A percentile compares a stretch with the other conserved stretches of the same genome.
Evolutionary conservation across 2,888 invertebrate species (phyloP).

Genomic region (Lottia gigantea): DNA sequence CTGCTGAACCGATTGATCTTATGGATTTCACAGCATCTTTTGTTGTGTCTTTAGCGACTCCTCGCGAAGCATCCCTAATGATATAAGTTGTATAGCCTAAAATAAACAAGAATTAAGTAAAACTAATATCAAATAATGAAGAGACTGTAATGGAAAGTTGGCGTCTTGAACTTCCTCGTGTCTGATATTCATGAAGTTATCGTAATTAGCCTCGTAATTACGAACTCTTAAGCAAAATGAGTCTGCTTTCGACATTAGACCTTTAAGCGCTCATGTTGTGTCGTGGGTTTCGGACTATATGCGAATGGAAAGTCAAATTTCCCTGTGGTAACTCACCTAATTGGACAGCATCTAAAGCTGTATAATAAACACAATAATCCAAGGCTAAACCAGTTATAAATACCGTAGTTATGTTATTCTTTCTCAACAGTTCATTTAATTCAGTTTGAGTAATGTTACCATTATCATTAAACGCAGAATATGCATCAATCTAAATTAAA

Average conservation of each 20-base stretch:
- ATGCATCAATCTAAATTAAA: conserved; percentile 48
- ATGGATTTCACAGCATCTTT: not conserved
- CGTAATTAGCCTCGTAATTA: no score
- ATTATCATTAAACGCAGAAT: conserved; percentile 57
- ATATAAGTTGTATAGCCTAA: not conserved
- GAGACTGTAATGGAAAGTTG: no score
- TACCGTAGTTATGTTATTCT: conserved; percentile 39
- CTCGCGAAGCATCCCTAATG: not conserved
- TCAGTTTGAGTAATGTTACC: conserved; percentile 49
- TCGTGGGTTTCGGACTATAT: no score
- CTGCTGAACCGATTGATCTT: not conserved
- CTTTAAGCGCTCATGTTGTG: no score
- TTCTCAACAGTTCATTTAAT: conserved; percentile 36
- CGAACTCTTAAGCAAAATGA: no score
- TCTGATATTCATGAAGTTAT: no score
- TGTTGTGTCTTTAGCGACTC: not conserved
- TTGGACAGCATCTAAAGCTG: conserved; percentile 46
- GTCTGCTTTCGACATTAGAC: no score
- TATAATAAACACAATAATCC: conserved; percentile 59
- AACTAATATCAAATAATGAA: no score
- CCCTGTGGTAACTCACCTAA: conserved; percentile 16
- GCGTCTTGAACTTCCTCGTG: no score
- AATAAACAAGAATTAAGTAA: not conserved
- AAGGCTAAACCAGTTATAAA: conserved; percentile 54
- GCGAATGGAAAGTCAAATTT: no score